Conservation (phyloP, 1,140 invertebrate genomes). For the Steinernema khuongi region DNA sequence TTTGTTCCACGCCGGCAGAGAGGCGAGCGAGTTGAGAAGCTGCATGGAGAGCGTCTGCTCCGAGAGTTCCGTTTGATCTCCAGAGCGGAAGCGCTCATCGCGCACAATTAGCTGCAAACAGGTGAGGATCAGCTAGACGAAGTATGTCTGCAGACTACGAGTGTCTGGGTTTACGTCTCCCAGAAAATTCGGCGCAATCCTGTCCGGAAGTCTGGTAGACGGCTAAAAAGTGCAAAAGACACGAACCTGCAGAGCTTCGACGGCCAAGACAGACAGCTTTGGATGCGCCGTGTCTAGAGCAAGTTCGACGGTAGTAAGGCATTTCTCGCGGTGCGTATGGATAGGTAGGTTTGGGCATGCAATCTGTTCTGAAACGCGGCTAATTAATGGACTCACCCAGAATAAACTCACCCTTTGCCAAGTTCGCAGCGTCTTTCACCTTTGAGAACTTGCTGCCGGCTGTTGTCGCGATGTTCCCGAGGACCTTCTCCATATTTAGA, state of each 20-base stretch:
- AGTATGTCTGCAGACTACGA: too few species aligned
- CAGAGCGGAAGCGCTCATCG: neutral
- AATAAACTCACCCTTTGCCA: neutral
- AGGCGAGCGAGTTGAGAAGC: neutral
- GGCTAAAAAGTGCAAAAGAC: too few species aligned
- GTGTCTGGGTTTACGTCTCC: too few species aligned
- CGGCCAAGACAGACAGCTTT: neutral
- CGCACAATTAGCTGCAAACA: slow-evolving; percentile 7
- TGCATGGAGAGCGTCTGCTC: slow-evolving; percentile 8
- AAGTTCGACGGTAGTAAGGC: neutral
- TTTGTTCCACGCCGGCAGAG: slow-evolving; percentile 5
- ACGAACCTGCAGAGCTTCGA: neutral
- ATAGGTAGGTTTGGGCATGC: neutral
- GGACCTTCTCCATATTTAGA: slow-evolving; percentile 6
- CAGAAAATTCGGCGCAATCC: too few species aligned
- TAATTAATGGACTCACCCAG: neutral
- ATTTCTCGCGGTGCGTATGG: neutral
- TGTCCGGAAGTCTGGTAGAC: too few species aligned
- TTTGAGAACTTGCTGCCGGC: neutral
- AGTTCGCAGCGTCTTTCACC: neutral
- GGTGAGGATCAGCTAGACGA: too few species aligned
- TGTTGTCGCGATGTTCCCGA: neutral
- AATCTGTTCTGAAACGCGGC: neutral
- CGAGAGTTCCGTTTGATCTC: neutral
- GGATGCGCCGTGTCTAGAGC: neutral